Evolutionary conservation across 2,888 invertebrate species (phyloP).

Genomic region (Leptopilina myrica): DNA sequence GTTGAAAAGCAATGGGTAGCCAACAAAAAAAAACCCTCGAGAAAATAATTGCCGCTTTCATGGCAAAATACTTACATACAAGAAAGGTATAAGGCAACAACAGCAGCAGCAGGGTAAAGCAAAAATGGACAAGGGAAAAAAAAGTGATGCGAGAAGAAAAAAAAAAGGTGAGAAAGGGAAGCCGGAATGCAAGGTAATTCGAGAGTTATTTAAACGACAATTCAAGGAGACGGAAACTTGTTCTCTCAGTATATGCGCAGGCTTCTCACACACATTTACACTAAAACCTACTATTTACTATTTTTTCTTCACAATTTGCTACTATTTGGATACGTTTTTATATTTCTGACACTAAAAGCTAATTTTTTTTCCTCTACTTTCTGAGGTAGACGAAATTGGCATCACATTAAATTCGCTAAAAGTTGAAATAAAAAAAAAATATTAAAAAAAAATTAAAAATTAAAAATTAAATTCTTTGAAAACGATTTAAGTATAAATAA

Average conservation of each 20-base stretch:
- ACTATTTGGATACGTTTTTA: too few species aligned
- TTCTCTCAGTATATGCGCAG: background rate
- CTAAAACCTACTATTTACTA: too few species aligned
- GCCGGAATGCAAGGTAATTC: slow-evolving; percentile 48
- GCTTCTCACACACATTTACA: too few species aligned
- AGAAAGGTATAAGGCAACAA: background rate
- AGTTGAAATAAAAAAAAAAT: too few species aligned
- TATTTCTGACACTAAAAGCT: too few species aligned
- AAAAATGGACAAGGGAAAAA: background rate
- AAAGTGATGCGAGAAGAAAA: slow-evolving; percentile 24
- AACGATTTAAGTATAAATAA: too few species aligned
- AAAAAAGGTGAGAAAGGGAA: slow-evolving; percentile 35
- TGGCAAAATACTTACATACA: background rate
- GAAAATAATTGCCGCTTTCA: slow-evolving; percentile 33
- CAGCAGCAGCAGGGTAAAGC: background rate
- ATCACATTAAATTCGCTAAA: too few species aligned
- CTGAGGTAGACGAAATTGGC: too few species aligned
- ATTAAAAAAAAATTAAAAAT: too few species aligned
- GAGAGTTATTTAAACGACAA: slow-evolving; percentile 50
- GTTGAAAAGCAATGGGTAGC: background rate
- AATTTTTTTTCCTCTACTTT: too few species aligned
- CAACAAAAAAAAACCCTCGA: slow-evolving; percentile 14
- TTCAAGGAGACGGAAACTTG: slow-evolving; percentile 38
- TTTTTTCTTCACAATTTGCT: too few species aligned
- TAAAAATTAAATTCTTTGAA: too few species aligned